A percentile compares a stretch with the other conserved stretches of the same genome.
Conservation (phyloP, 37 sponge, comb jelly and placozoan species). For the Spongilla lacustris region DNA sequence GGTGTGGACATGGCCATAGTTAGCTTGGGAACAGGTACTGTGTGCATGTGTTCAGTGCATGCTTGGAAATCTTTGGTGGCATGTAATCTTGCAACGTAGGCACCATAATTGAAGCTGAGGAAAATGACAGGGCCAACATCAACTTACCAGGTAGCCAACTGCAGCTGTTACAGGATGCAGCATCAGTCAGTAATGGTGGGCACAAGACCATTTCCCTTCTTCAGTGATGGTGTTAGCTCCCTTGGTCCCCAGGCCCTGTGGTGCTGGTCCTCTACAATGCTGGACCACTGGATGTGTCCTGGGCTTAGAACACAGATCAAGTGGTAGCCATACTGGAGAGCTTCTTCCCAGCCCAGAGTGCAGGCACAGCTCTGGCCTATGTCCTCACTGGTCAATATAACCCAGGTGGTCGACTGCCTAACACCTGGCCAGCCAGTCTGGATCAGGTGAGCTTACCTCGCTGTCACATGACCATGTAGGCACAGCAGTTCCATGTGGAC, state of each 20-base stretch:
- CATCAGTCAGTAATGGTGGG: not conserved
- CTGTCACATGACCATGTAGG: not conserved
- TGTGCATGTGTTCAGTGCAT: no score
- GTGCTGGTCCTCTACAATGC: slow-evolving; percentile 62
- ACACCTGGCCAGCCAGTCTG: slow-evolving; percentile 66
- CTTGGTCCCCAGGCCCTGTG: slow-evolving; percentile 4
- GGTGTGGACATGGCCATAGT: slow-evolving; percentile 56
- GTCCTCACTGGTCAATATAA: slow-evolving; percentile 38
- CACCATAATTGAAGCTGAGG: slow-evolving; percentile 37
- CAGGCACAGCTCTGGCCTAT: slow-evolving; percentile 29
- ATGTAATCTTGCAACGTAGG: not conserved
- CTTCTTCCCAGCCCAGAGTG: slow-evolving; percentile 59
- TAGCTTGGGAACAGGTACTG: no score
- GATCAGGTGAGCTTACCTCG: slow-evolving; percentile 26
- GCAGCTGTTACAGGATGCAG: slow-evolving; percentile 43
- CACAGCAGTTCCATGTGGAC: not conserved
- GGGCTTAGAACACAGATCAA: slow-evolving; percentile 41
- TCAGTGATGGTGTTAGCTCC: not conserved
- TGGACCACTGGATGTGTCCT: slow-evolving; percentile 64
- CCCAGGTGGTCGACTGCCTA: slow-evolving; percentile 61
- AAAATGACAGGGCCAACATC: slow-evolving; percentile 52
- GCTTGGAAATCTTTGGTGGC: slow-evolving; percentile 6
- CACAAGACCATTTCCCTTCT: not conserved
- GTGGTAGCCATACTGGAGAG: slow-evolving; percentile 47
- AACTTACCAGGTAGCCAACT: slow-evolving; percentile 60